Evolutionary conservation across 53 echinoderm and acorn worm genomes (phyloP).

Genomic region (Patiria pectinifera): DNA sequence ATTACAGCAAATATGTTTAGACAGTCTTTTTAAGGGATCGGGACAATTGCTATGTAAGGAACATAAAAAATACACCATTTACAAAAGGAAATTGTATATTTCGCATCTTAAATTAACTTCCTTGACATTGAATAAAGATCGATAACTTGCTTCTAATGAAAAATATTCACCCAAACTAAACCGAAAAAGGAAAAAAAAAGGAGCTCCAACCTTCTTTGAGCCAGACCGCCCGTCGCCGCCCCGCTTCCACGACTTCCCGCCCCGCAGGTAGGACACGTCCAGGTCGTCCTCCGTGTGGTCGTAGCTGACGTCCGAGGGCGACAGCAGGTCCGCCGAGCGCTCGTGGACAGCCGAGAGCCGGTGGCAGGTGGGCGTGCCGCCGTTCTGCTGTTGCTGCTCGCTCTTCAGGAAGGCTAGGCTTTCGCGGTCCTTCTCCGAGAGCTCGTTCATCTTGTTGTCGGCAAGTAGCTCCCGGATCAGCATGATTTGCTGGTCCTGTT

Average conservation of each 20-base stretch:
- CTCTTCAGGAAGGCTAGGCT: constrained; percentile 84
- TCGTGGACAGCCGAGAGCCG: constrained; percentile 93
- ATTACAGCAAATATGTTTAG: too few species aligned
- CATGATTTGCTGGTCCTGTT: constrained; percentile 87
- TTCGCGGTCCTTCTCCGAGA: constrained; percentile 89
- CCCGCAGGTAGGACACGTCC: constrained; percentile 88
- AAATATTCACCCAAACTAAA: too few species aligned
- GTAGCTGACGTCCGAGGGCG: constrained; percentile 91
- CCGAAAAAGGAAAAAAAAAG: too few species aligned
- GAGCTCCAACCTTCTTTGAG: constrained; percentile 70
- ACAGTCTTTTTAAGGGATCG: too few species aligned
- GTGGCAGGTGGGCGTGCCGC: constrained; percentile 64
- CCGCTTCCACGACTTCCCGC: constrained; percentile 90
- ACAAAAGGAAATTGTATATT: too few species aligned
- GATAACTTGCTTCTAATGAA: too few species aligned
- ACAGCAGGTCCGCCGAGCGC: constrained; percentile 88
- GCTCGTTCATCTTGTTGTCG: constrained; percentile 83
- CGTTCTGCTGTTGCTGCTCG: constrained; percentile 58
- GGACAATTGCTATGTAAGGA: too few species aligned
- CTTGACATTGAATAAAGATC: too few species aligned
- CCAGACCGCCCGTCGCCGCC: neutral
- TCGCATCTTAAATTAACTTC: too few species aligned
- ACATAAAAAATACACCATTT: too few species aligned
- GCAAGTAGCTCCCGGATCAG: constrained; percentile 95
- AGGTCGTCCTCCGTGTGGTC: constrained; percentile 98